phyloP scores from a whole-genome alignment of 2,797 vertebrate species.

The Tenualosa thibaudeaui region DNA sequence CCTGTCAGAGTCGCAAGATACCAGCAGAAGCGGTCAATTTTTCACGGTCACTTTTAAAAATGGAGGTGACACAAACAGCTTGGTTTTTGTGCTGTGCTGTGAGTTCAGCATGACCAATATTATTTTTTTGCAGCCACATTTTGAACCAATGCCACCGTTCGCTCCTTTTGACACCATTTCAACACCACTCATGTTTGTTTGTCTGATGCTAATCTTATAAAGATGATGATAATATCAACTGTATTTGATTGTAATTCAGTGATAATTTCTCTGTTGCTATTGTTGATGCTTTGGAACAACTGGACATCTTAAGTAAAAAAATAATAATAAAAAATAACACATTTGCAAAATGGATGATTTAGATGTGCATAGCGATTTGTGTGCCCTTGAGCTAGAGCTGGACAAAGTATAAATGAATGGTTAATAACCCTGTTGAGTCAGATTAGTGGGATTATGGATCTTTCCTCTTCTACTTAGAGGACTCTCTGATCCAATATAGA shows the following conservation, averaged over 20 bases:
- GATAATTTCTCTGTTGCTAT: slow-evolving; percentile 10
- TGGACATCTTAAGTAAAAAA: background rate
- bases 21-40: background rate
- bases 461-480: background rate
- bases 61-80: slow-evolving; percentile 9
- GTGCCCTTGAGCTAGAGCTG: background rate
- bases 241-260: slow-evolving; percentile 21
- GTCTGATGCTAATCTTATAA: background rate
- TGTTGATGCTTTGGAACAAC: slow-evolving; percentile 13
- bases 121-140: background rate
- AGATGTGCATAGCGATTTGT: slow-evolving; percentile 2
- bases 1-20: background rate
- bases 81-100: slow-evolving; percentile 3
- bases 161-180: slow-evolving; percentile 1
- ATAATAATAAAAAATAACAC: background rate
- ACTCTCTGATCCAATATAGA: background rate
- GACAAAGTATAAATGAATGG: background rate
- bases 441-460: background rate
- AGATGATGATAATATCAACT: slow-evolving; percentile 13
- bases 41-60: background rate
- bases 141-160: background rate
- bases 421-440: background rate
- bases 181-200: slow-evolving; percentile 21
- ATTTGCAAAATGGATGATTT: background rate
- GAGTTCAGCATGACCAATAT: background rate